A percentile compares a stretch with the other conserved stretches of the same genome.
phyloP scores from a whole-genome alignment of 2,113 vertebrate species.

The Baryphthengus martii region DNA sequence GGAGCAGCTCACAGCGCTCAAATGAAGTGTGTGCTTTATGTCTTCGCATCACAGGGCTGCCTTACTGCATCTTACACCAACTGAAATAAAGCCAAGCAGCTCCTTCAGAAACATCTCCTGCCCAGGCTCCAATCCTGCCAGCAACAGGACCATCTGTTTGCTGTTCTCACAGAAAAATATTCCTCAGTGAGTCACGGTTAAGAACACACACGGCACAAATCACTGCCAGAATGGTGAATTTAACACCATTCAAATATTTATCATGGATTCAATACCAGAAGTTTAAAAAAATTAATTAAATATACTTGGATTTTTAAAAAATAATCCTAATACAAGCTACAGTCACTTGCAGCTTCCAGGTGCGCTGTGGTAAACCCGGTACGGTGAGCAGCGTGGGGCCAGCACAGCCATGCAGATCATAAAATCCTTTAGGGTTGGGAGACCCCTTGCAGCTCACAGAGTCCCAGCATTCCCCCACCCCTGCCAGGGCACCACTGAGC shows the following conservation, averaged over 20 bases:
- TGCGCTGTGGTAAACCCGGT: too few species aligned
- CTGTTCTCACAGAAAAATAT: conserved; percentile 28
- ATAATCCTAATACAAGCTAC: neutral
- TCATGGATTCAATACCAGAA: conserved; percentile 23
- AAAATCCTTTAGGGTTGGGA: too few species aligned
- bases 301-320: conserved; percentile 4
- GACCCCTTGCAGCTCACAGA: too few species aligned
- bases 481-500: too few species aligned
- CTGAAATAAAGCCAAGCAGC: neutral
- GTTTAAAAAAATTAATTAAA: conserved; percentile 28
- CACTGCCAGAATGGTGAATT: conserved; percentile 42
- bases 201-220: conserved; percentile 11
- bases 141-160: conserved; percentile 40
- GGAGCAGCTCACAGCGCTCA: too few species aligned
- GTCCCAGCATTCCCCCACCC: too few species aligned
- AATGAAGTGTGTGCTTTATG: too few species aligned
- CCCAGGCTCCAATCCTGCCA: neutral
- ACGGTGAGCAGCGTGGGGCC: neutral
- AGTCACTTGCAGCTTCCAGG: neutral
- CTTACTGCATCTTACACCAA: neutral
- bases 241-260: conserved; percentile 63
- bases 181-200: conserved; percentile 47
- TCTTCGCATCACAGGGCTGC: too few species aligned
- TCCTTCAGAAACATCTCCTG: neutral
- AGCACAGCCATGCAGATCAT: neutral